A percentile compares a stretch with the other conserved stretches of the same genome.
phyloP scores from a whole-genome alignment of 2,113 vertebrate species.

The Cyprinodon brontotheroides region DNA sequence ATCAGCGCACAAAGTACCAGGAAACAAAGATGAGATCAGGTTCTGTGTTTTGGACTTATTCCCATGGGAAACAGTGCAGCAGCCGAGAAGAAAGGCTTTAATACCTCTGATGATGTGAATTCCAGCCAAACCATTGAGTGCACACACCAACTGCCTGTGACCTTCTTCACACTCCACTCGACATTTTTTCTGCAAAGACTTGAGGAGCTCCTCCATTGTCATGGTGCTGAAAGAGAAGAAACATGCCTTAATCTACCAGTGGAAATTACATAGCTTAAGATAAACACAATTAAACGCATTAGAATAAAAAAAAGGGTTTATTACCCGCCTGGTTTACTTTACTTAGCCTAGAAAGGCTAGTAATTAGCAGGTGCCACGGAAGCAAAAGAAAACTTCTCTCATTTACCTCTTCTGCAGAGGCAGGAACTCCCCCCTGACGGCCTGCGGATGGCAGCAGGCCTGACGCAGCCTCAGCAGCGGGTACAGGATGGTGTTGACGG shows the following conservation, averaged over 20 bases:
- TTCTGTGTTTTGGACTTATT: slow-evolving; percentile 49
- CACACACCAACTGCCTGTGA: slow-evolving; percentile 95
- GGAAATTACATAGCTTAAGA: slow-evolving; percentile 41
- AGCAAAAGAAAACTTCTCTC: background rate
- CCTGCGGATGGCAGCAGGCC: slow-evolving; percentile 98
- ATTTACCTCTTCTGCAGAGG: slow-evolving; percentile 96
- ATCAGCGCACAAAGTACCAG: background rate
- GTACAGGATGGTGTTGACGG: slow-evolving; percentile 91
- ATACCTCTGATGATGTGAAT: slow-evolving; percentile 99
- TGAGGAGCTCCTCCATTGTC: slow-evolving; percentile 98
- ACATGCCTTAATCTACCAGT: slow-evolving; percentile 21
- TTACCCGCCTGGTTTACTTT: slow-evolving; percentile 21
- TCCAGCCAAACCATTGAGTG: slow-evolving; percentile 95
- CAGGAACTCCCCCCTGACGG: slow-evolving; percentile 95
- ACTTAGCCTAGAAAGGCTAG: slow-evolving; percentile 10
- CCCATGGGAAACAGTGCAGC: slow-evolving; percentile 62
- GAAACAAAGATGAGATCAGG: slow-evolving; percentile 32
- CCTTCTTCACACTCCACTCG: slow-evolving; percentile 96
- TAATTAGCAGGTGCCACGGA: slow-evolving; percentile 47
- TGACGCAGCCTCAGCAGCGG: slow-evolving; percentile 93
- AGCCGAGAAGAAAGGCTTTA: slow-evolving; percentile 11
- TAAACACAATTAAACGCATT: slow-evolving; percentile 34
- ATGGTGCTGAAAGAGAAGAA: slow-evolving; percentile 85
- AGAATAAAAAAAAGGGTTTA: slow-evolving; percentile 1
- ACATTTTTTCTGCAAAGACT: slow-evolving; percentile 97